phyloP scores from a whole-genome alignment of 1,140 invertebrate species.

The Babylonia areolata region DNA sequence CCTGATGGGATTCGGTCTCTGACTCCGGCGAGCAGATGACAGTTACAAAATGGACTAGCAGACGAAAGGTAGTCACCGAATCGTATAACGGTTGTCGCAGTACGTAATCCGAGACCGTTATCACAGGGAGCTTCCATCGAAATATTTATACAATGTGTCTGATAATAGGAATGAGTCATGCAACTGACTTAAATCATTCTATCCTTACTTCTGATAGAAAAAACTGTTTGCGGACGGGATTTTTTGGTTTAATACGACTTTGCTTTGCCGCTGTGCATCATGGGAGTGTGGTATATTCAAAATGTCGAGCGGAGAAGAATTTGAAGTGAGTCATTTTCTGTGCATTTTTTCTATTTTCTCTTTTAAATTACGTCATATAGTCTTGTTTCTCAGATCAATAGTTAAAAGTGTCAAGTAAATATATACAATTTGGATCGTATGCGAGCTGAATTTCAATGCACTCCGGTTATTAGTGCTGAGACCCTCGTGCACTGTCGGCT shows the following conservation, averaged over 20 bases:
- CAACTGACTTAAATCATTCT: no score
- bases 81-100: background rate
- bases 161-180: no score
- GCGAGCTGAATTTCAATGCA: background rate
- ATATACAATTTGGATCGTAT: background rate
- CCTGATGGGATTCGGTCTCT: no score
- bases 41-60: conserved; percentile 17
- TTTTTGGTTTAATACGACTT: no score
- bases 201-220: no score
- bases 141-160: no score
- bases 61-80: background rate
- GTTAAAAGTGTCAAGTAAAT: background rate
- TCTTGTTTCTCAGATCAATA: background rate
- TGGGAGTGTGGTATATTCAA: conserved; percentile 50
- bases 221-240: no score
- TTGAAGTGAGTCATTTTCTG: conserved; percentile 33
- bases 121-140: no score
- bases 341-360: background rate
- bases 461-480: background rate
- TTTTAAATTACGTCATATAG: background rate
- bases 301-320: conserved; percentile 49
- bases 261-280: conserved; percentile 39
- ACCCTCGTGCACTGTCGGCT: background rate
- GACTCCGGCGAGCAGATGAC: no score
- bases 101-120: background rate